Conservation (phyloP, 2,797 vertebrate genomes). For the Crenuchus spilurus region DNA sequence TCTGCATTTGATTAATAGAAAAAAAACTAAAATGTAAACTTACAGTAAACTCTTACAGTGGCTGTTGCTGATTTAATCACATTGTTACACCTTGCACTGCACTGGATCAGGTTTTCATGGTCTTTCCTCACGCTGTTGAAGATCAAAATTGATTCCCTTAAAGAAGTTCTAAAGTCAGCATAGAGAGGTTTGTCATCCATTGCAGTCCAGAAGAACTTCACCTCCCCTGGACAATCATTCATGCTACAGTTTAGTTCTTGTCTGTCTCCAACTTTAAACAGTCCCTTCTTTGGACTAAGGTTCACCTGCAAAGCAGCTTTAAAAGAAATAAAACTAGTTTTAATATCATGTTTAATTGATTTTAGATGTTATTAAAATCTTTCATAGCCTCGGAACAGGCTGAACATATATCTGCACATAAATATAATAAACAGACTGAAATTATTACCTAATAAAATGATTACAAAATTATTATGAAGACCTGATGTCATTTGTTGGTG, state of each 20-base stretch:
- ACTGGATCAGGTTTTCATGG: constrained; percentile 64
- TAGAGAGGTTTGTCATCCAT: constrained; percentile 66
- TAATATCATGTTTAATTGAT: neutral
- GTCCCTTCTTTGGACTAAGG: constrained; percentile 46
- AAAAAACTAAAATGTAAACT: constrained; percentile 52
- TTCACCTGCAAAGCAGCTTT: constrained; percentile 45
- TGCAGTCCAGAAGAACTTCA: constrained; percentile 57
- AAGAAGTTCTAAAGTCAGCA: neutral
- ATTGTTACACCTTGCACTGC: constrained; percentile 59
- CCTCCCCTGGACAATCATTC: constrained; percentile 51
- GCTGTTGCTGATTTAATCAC: neutral
- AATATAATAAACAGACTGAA: no score
- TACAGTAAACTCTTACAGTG: constrained; percentile 68
- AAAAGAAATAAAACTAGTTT: constrained; percentile 5
- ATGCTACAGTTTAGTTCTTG: constrained; percentile 59
- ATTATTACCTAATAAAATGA: no score
- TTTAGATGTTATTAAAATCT: no score
- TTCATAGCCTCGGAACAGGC: no score
- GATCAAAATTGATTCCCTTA: constrained; percentile 47
- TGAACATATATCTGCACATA: no score
- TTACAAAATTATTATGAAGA: no score
- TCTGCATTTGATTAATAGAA: neutral
- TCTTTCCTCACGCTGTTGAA: constrained; percentile 60
- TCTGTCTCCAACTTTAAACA: constrained; percentile 61
- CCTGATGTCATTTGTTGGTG: no score